Base-by-base conservation (phyloP, 2,888 invertebrate genomes). In the Drosophila nr. medialis region DNA sequence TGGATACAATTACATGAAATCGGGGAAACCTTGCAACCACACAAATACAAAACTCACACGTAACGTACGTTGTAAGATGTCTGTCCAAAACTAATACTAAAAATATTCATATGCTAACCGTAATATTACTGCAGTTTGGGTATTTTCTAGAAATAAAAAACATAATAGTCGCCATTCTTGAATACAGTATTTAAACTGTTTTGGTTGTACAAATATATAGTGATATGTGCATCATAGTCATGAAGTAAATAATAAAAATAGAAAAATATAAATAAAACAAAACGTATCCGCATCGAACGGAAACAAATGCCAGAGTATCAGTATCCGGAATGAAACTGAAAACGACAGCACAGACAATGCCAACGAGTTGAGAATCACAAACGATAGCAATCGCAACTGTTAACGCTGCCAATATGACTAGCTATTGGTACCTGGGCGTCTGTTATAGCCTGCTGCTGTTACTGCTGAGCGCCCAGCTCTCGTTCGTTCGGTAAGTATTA, bases 261-360 rank as follows among this genome's bases (percentile, higher is more conserved):
- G 2, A 21, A 21, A 5, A 21, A 2, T 4, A 10, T 1, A 8
- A 4, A 45, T 11, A 21, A 3, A 8, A 3, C 40, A n/a, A 66
- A 40, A n/a, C 27, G 59, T 48, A 40, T 61, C 51, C 32, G 36
- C 42, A 60, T 49, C 48, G 50, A 60, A 65, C 48, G 63, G 54
- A 55, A 56, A 40, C 38, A 56, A 42, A 61, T 75, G 64, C 40
- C 55, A 58, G 66, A 66, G 64, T 68, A 69, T 68, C 65, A 61
- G 71, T 64, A 75, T 58, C 63, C 88, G 83, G 80, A 51, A 80
- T 80, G 86, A 76, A 80, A 82, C 76, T 82, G 80, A 49, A 83
- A 83, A 65, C 54, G 51, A 63, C 64, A 64, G 56, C 67, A 64
- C 63, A 83, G 56, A 75, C 77, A 80, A 86, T 87, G 86, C 64